Evolutionary conservation across 2,113 vertebrate genomes (phyloP).

Genomic region (Onychostruthus taczanowskii): DNA sequence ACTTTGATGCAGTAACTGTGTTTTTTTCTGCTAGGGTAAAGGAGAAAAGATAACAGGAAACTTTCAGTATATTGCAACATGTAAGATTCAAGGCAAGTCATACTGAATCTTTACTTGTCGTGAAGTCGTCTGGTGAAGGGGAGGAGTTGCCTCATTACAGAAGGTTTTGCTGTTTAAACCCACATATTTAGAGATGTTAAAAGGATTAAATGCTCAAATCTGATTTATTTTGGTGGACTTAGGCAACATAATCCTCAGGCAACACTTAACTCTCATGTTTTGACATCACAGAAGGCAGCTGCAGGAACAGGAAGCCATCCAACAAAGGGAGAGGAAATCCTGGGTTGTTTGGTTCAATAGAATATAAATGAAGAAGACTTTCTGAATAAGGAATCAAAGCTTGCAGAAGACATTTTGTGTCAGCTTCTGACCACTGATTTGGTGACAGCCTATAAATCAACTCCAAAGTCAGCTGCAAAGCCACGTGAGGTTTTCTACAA

Average conservation of each 20-base stretch:
- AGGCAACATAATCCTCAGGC: neutral
- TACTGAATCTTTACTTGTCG: neutral
- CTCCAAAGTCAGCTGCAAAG: neutral
- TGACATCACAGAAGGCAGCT: conserved; percentile 45
- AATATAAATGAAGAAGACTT: conserved; percentile 55
- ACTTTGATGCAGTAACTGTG: neutral
- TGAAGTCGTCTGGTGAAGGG: neutral
- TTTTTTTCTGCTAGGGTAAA: neutral
- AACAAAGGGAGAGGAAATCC: conserved; percentile 56
- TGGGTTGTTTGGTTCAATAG: conserved; percentile 25
- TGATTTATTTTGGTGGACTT: conserved; percentile 21
- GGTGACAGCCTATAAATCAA: conserved; percentile 35
- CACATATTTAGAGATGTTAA: neutral
- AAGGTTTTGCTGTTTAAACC: neutral
- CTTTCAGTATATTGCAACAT: neutral
- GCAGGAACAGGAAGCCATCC: conserved; percentile 32
- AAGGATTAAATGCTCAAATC: neutral
- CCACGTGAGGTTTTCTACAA: neutral
- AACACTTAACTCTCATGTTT: neutral
- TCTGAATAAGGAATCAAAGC: conserved; percentile 41
- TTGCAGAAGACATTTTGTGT: conserved; percentile 39
- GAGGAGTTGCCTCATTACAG: neutral
- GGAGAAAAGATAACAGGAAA: neutral
- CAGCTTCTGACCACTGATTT: neutral
- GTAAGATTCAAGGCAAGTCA: neutral